phyloP scores from a whole-genome alignment of 2,113 vertebrate genomes.

The Ginglymostoma cirratum region DNA sequence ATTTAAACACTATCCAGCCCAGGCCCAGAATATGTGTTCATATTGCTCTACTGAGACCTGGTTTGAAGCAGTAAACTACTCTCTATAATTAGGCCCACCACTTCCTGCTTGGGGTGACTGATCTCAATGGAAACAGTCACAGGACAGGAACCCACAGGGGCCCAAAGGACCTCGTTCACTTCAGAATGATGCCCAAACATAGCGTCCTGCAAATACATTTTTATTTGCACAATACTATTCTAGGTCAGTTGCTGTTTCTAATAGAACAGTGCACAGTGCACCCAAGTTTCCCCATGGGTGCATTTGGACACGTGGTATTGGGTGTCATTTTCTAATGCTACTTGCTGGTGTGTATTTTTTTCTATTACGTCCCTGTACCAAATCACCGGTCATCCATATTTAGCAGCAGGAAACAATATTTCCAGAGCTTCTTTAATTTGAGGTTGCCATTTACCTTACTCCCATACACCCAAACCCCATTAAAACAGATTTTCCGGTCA shows the following conservation, averaged over 20 bases:
- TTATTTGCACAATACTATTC: conserved; percentile 1
- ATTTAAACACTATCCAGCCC: neutral
- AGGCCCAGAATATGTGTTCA: neutral
- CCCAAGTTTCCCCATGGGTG: neutral
- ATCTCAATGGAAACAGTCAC: neutral
- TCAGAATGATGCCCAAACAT: neutral
- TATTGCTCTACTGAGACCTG: neutral
- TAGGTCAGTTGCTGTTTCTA: neutral
- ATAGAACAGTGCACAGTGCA: neutral
- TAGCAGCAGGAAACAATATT: neutral
- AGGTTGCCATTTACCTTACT: neutral
- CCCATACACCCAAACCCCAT: no score
- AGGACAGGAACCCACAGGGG: conserved; percentile 2
- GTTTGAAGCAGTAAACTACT: neutral
- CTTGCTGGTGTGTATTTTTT: neutral
- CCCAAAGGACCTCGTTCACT: neutral
- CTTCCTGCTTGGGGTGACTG: neutral
- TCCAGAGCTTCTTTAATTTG: neutral
- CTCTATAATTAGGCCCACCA: conserved; percentile 17
- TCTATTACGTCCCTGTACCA: neutral
- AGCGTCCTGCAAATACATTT: neutral
- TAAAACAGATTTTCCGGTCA: no score
- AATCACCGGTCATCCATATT: neutral
- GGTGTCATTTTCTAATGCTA: neutral
- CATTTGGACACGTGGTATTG: neutral